Base-by-base conservation (phyloP, 1,140 invertebrate species). In the Leptopilina clavipes region DNA sequence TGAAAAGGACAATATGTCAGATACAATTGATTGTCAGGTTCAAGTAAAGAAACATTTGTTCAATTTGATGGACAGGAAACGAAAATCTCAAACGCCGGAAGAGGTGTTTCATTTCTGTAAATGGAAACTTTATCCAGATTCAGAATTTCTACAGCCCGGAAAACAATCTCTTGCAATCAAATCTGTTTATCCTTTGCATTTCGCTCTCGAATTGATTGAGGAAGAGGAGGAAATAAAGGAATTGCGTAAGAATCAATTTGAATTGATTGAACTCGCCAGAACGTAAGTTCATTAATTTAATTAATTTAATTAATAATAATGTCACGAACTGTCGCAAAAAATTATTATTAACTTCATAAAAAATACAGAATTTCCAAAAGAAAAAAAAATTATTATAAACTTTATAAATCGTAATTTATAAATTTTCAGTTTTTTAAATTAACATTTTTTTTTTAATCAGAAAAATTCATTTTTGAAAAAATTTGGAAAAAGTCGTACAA, bases 141-240 rank as follows among this genome's bases (percentile, higher is more conserved):
- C 70, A 0, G 71, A 87, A 7, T 77, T 89, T 43, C 73, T 89
- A 18, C 52, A 74, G 19, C 86, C 90, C 12, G 78, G 59, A 9
- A 83, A 79, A 81, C 83, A 25, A 85, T 90, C 1, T 3, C 11
- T 31, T 90, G 89, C 11, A 89, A 89, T 79, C 87, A 89, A 77
- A 91, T 90, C 8, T 7, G 89, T 94, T 80, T 94, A 90, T 79
- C 90, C 92, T 3, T 86, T 93, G 59, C 93, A 94, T 82, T 79
- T 82, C 70, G 91, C 91, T 17, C 88, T 92, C 12, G 89, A 91
- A 70, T 85, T 93, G 8, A 65, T 80, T 18, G 12, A 81, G 6
- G n/a, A 22, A 14, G 70, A 85, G 22, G 82, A 84, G 0, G 11
- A 72, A 17, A 18, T 72, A 0, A 84, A 89, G 59, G 73, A 83